A percentile compares a stretch with the other conserved stretches of the same genome.
Evolutionary conservation across 2,888 invertebrate species (phyloP).

Genomic region (Meiosimyza decipiens): DNA sequence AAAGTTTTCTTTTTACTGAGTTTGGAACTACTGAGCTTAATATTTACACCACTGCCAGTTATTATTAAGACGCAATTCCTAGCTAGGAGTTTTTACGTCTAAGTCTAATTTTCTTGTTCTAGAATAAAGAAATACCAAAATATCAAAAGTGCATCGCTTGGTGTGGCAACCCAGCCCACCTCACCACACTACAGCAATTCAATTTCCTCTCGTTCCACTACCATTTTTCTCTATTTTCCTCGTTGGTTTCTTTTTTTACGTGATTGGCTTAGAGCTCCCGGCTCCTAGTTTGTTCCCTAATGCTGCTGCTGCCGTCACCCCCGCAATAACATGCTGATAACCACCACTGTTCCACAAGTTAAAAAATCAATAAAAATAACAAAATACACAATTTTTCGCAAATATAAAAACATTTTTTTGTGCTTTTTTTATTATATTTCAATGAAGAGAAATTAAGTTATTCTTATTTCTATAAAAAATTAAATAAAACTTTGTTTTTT

Average conservation of each 20-base stretch:
- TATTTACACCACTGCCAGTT: no score
- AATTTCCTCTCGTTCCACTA: no score
- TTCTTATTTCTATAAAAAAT: constrained; percentile 29
- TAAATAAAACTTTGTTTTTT: constrained; percentile 45
- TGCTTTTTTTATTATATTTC: constrained; percentile 36
- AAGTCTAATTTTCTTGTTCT: neutral
- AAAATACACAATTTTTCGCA: constrained; percentile 56
- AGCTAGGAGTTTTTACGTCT: no score
- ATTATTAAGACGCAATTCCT: no score
- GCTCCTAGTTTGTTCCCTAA: constrained; percentile 16
- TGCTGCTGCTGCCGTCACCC: neutral
- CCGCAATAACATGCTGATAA: constrained; percentile 4
- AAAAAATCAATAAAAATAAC: constrained; percentile 64
- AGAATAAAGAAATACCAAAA: neutral
- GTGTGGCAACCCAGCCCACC: neutral
- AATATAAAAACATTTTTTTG: constrained; percentile 33
- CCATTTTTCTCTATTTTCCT: no score
- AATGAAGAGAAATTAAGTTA: constrained; percentile 45
- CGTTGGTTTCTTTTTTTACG: neutral
- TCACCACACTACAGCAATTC: neutral
- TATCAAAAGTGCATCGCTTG: neutral
- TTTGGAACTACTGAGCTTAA: no score
- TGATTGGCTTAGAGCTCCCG: neutral
- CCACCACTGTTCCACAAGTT: constrained; percentile 30
- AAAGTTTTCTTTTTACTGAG: no score